Evolutionary conservation across 2,113 vertebrate genomes (phyloP).

Genomic region (Gasterosteus aculeatus): DNA sequence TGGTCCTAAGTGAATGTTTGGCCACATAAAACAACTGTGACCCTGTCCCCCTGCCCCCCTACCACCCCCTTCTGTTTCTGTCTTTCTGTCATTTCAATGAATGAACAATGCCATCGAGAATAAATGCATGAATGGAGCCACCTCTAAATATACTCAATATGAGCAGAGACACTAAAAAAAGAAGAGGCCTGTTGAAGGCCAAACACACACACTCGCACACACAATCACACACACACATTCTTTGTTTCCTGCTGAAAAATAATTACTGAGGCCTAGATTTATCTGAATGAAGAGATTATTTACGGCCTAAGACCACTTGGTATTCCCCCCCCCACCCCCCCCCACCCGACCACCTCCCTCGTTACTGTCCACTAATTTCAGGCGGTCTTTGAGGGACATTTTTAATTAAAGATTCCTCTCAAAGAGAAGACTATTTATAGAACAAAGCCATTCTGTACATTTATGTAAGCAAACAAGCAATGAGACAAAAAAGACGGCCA

Average conservation of each 20-base stretch:
- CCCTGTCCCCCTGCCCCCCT: neutral
- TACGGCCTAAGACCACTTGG: slow-evolving; percentile 64
- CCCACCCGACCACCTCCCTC: slow-evolving; percentile 2
- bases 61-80: neutral
- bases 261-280: slow-evolving; percentile 79
- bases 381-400: slow-evolving; percentile 53
- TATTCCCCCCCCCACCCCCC: slow-evolving; percentile 39
- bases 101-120: slow-evolving; percentile 39
- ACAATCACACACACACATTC: slow-evolving; percentile 24
- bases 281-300: slow-evolving; percentile 81
- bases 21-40: neutral
- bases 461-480: slow-evolving; percentile 60
- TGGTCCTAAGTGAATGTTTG: neutral
- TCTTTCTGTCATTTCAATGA: slow-evolving; percentile 30
- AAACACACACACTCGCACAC: slow-evolving; percentile 24
- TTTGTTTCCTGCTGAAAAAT: slow-evolving; percentile 59
- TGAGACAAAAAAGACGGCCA: slow-evolving; percentile 2
- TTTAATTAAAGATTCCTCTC: slow-evolving; percentile 62
- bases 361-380: slow-evolving; percentile 68
- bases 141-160: slow-evolving; percentile 63
- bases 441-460: slow-evolving; percentile 52
- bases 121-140: slow-evolving; percentile 35
- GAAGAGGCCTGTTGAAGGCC: slow-evolving; percentile 46
- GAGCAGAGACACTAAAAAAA: slow-evolving; percentile 63
- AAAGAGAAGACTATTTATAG: slow-evolving; percentile 74